These are phyloP conservation scores for Asbolus verrucosus DNA, from an alignment of 1,140 invertebrate genomes.

Conservation along the genomic window DNA sequence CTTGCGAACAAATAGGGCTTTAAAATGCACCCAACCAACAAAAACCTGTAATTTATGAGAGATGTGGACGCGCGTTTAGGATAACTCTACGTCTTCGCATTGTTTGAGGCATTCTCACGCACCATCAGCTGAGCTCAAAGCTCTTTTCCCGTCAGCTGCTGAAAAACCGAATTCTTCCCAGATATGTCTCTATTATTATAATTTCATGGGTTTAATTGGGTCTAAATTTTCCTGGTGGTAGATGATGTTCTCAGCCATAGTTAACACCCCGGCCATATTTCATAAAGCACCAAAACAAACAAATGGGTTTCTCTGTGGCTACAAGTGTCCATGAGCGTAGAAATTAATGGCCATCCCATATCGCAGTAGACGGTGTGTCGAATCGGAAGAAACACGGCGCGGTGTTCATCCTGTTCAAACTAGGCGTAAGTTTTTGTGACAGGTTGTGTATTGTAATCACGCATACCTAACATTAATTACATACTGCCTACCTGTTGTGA, in stretches of 20 bases:
- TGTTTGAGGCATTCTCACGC: slow-evolving; percentile 51
- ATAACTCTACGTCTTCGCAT: slow-evolving; percentile 51
- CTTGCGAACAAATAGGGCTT: slow-evolving; percentile 46
- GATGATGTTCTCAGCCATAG: too few relatives aligned
- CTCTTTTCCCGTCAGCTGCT: neutral
- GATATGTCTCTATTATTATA: slow-evolving; percentile 25
- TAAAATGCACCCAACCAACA: slow-evolving; percentile 42
- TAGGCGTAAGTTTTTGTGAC: slow-evolving; percentile 44
- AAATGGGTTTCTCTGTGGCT: neutral
- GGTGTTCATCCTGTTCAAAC: slow-evolving; percentile 33
- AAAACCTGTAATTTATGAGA: slow-evolving; percentile 53
- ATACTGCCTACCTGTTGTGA: slow-evolving; percentile 12
- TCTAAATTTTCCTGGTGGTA: too few relatives aligned
- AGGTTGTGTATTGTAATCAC: slow-evolving; percentile 36
- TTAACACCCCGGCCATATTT: too few relatives aligned
- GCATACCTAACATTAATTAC: slow-evolving; percentile 46
- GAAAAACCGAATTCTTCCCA: slow-evolving; percentile 11
- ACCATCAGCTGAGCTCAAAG: slow-evolving; percentile 2
- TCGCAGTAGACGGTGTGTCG: slow-evolving; percentile 30
- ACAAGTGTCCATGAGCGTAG: neutral
- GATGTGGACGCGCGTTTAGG: slow-evolving; percentile 44
- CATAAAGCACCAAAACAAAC: slow-evolving; percentile 29
- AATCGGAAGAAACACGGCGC: slow-evolving; percentile 9
- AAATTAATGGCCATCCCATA: slow-evolving; percentile 34
- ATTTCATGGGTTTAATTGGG: too few relatives aligned